Percentiles rank a stretch among this genome's conserved stretches.
These are phyloP conservation scores for Xiphophorus birchmanni DNA, from an alignment of 2,797 vertebrate species.

Conservation along the genomic window DNA sequence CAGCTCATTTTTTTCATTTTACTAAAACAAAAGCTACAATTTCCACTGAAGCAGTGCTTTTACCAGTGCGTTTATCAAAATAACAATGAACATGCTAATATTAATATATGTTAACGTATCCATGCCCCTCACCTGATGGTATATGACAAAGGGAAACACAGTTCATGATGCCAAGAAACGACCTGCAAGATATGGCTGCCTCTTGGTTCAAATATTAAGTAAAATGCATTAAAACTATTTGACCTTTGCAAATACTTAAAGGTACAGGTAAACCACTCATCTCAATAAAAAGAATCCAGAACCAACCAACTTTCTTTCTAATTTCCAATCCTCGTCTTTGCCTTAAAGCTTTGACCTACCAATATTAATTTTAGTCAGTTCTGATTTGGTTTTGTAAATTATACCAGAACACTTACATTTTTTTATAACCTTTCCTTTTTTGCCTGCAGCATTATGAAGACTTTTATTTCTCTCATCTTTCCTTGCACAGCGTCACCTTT, in stretches of 20 bases:
- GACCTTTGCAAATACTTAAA: neutral
- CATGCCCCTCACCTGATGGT: neutral
- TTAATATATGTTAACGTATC: neutral
- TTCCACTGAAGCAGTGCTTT: neutral
- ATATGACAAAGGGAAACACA: neutral
- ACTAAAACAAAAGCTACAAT: neutral
- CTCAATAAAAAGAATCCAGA: neutral
- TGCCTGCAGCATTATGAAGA: neutral
- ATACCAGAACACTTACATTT: neutral
- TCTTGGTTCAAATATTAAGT: neutral
- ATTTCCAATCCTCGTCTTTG: neutral
- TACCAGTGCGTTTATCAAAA: neutral
- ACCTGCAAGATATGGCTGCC: neutral
- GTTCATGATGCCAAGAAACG: neutral
- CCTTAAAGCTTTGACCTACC: neutral
- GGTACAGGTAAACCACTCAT: neutral
- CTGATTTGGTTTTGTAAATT: neutral
- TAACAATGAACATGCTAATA: neutral
- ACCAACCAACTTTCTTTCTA: neutral
- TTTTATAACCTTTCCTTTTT: neutral
- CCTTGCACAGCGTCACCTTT: conserved; percentile 89
- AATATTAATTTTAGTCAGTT: too few relatives aligned
- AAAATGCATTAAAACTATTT: neutral
- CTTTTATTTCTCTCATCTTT: conserved; percentile 1
- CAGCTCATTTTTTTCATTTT: neutral